Evolutionary conservation across 2,113 vertebrate species (phyloP).

Genomic region (Xyliphius kryptos): DNA sequence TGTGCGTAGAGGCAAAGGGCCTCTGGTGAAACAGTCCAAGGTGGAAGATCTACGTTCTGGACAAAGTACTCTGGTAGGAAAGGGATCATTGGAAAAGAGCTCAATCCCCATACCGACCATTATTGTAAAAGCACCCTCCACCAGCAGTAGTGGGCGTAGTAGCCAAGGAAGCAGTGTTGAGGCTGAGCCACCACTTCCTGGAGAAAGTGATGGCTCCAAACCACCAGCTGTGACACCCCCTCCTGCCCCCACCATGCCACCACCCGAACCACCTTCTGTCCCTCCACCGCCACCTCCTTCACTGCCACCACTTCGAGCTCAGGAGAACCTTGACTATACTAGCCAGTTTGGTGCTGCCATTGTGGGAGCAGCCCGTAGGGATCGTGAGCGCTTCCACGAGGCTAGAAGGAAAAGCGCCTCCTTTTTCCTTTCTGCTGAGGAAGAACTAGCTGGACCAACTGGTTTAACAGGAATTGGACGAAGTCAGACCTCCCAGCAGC

Average conservation of each 20-base stretch:
- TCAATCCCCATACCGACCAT: constrained; percentile 91
- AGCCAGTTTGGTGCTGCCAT: constrained; percentile 88
- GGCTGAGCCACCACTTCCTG: constrained; percentile 62
- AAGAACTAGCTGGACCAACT: constrained; percentile 49
- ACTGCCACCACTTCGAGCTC: constrained; percentile 60
- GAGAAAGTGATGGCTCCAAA: constrained; percentile 58
- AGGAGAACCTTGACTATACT: constrained; percentile 78
- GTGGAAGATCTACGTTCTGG: constrained; percentile 71
- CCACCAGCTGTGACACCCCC: constrained; percentile 60
- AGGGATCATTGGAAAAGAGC: constrained; percentile 73
- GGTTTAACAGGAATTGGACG: constrained; percentile 48
- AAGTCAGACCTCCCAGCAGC: constrained; percentile 56
- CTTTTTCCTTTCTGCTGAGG: constrained; percentile 86
- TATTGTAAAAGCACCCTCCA: constrained; percentile 88
- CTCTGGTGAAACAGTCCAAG: constrained; percentile 84
- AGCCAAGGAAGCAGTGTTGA: constrained; percentile 91
- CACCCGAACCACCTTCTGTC: constrained; percentile 68
- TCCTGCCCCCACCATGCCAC: constrained; percentile 75
- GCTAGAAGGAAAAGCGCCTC: constrained; percentile 79
- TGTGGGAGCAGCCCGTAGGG: constrained; percentile 80
- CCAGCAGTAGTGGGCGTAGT: constrained; percentile 88
- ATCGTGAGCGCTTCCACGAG: constrained; percentile 81
- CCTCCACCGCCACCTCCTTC: constrained; percentile 66
- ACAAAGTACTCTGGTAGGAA: constrained; percentile 57
- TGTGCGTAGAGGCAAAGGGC: constrained; percentile 75